Conservation (phyloP, 1,140 invertebrate genomes). For the Whitmania pigra region DNA sequence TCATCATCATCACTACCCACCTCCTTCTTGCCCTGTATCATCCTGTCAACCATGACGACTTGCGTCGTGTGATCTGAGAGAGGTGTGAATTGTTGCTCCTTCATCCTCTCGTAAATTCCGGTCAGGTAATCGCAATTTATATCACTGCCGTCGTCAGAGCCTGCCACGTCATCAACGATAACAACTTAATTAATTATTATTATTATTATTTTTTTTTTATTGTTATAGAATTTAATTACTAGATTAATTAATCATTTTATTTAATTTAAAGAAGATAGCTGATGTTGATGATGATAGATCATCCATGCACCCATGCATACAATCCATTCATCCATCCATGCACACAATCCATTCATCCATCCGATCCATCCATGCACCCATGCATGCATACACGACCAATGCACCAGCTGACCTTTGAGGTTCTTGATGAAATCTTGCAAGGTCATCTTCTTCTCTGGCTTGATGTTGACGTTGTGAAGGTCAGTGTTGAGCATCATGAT, state of each 20-base stretch:
- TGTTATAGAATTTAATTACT: too few species aligned
- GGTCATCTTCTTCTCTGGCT: conserved; percentile 87
- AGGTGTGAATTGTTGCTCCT: conserved; percentile 84
- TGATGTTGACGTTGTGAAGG: conserved; percentile 87
- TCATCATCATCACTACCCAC: conserved; percentile 36
- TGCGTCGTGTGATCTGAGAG: conserved; percentile 94
- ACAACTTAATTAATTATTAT: too few species aligned
- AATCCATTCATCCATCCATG: too few species aligned
- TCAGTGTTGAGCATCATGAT: conserved; percentile 99
- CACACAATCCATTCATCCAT: not conserved
- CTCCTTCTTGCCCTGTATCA: conserved; percentile 91
- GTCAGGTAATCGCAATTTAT: conserved; percentile 78
- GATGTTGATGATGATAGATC: too few species aligned
- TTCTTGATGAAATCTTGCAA: conserved; percentile 93
- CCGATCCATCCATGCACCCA: too few species aligned
- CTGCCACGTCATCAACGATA: conserved; percentile 24
- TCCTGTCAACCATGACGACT: conserved; percentile 94
- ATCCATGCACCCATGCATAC: not conserved
- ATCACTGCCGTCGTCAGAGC: conserved; percentile 58
- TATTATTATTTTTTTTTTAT: conserved; percentile 26
- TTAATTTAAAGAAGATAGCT: too few species aligned
- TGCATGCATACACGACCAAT: too few species aligned
- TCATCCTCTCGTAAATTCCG: conserved; percentile 91
- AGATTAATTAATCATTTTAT: too few species aligned
- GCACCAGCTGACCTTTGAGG: conserved; percentile 69